These are phyloP conservation scores for Alosa alosa DNA, from an alignment of 2,113 vertebrate species.

Conservation along the genomic window DNA sequence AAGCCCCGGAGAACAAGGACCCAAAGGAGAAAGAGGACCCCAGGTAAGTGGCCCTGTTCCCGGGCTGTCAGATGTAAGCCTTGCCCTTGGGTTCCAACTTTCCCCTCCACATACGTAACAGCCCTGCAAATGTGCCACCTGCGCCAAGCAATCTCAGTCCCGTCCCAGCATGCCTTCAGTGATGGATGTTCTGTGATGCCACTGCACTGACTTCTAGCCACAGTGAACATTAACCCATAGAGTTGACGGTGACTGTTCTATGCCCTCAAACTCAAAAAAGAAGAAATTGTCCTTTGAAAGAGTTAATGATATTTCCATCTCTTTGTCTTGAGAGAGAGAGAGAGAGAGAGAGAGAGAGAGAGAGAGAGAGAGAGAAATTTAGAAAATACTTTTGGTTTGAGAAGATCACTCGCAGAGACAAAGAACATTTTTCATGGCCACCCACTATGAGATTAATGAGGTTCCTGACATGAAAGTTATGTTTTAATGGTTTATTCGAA, in stretches of 20 bases:
- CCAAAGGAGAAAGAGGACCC: slow-evolving; percentile 82
- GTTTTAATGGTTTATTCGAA: background rate
- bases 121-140: background rate
- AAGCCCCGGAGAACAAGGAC: slow-evolving; percentile 76
- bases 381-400: background rate
- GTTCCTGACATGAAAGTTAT: slow-evolving; percentile 19
- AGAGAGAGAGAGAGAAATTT: background rate
- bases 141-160: background rate
- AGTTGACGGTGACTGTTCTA: background rate
- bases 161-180: background rate
- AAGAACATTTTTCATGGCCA: slow-evolving; percentile 23
- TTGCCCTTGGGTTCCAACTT: background rate
- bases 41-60: slow-evolving; percentile 61
- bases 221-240: too few species aligned
- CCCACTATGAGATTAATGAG: slow-evolving; percentile 28
- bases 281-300: background rate
- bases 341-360: slow-evolving; percentile 12
- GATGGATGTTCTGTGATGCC: background rate
- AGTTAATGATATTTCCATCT: background rate
- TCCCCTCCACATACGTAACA: background rate
- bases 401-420: background rate
- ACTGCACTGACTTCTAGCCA: background rate
- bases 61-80: background rate
- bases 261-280: background rate
- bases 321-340: background rate